phyloP scores from a whole-genome alignment of 2,888 invertebrate genomes.

The Noctuana brunneofusca region DNA sequence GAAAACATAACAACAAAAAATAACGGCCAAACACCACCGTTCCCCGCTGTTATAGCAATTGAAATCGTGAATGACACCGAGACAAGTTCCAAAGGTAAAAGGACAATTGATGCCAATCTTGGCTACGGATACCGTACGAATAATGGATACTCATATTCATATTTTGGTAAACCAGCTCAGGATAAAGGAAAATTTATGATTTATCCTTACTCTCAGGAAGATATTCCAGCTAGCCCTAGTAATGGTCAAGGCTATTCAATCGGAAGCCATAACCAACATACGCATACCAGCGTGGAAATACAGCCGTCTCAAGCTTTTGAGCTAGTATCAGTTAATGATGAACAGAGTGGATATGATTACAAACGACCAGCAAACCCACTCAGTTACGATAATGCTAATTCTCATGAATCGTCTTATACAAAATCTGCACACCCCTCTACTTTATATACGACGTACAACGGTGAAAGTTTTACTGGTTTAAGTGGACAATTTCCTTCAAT shows the following conservation, averaged over 20 bases:
- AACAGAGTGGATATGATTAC: constrained; percentile 60
- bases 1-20: constrained; percentile 38
- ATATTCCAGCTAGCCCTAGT: constrained; percentile 72
- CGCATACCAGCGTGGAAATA: constrained; percentile 74
- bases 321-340: constrained; percentile 65
- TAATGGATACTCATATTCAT: constrained; percentile 75
- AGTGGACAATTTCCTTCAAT: constrained; percentile 75
- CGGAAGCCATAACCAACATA: constrained; percentile 46
- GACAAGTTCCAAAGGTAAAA: constrained; percentile 81
- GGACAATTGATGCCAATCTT: constrained; percentile 88
- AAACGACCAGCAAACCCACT: constrained; percentile 60
- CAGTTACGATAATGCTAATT: constrained; percentile 35
- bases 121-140: constrained; percentile 86
- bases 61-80: constrained; percentile 84
- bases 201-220: constrained; percentile 87
- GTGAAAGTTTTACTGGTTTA: constrained; percentile 69
- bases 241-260: constrained; percentile 43
- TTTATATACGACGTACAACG: constrained; percentile 75
- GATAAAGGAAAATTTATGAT: constrained; percentile 84
- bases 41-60: constrained; percentile 84
- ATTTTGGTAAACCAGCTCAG: constrained; percentile 72
- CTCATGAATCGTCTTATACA: constrained; percentile 38
- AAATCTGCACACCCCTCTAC: constrained; percentile 55
- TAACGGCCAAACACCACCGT: constrained; percentile 48
- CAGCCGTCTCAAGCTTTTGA: constrained; percentile 83